Base-by-base conservation (phyloP, 2,888 invertebrate species). In the Aphrophora alni region DNA sequence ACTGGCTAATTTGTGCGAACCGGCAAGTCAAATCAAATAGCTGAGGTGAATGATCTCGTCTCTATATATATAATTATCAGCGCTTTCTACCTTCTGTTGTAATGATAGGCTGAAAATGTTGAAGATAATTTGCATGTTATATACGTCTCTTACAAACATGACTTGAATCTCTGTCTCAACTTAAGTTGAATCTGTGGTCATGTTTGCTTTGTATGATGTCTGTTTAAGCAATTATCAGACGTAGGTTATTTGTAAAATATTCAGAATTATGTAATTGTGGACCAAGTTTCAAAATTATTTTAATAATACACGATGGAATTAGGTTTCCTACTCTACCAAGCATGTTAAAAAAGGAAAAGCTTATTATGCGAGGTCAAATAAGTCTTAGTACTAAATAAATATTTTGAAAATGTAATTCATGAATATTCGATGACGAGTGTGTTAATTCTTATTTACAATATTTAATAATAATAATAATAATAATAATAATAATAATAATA, bases 41-140 rank as follows among this genome's bases (percentile, higher is more conserved):
- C 59, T 59, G 59, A 21, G 59, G 59, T 59, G 59, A 59, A 59
- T 14, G 59, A 59, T 59, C 59, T 21, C 59, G 59, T 21, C 59
- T 2, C 21, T 21, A 4, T 17, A 17, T 17, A 17, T 44, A 8
- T 59, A 33, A 33, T 33, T 21, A 59, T 59, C 59, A 21, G 59
- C 59, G 59, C 59, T 59, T 59, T 59, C 59, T 59, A 59, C 21
- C 59, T 59, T 21, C 59, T 21, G 59, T 21, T 59, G 59, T 59
- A 59, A 59, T 59, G 59, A 59, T 59, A 59, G 59, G 21, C 59
- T 59, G 59, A 59, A 59, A 59, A 59, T 59, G 59, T 59, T 44
- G 59, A 5, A 59, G 21, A 21, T 59, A 59, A 59, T 59, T 59
- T 59, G 59, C 59, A 59, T 59, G 59, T 3, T 21, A 14, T 59